phyloP scores from a whole-genome alignment of 2,113 vertebrate genomes.

The Tiliqua scincoides region DNA sequence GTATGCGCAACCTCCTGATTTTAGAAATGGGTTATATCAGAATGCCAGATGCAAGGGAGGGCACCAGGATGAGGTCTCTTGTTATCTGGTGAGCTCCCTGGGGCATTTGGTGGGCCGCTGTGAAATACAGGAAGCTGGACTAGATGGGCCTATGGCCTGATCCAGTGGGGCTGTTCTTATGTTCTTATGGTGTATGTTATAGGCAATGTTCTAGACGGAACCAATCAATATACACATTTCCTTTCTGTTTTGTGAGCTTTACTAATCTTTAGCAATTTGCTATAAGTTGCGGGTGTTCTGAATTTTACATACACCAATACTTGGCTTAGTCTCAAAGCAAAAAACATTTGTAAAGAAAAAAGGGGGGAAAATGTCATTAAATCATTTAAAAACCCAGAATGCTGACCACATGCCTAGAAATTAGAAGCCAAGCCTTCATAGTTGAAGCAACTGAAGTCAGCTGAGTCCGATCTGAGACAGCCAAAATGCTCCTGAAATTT shows the following conservation, averaged over 20 bases:
- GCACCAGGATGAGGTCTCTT: no score
- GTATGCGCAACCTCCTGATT: no score
- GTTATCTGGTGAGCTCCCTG: no score
- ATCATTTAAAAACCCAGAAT: slow-evolving; percentile 30
- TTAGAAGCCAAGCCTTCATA: neutral
- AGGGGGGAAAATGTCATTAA: neutral
- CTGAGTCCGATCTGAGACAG: neutral
- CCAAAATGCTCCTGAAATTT: neutral
- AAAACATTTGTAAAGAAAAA: slow-evolving; percentile 37
- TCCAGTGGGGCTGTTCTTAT: no score
- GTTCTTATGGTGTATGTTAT: no score
- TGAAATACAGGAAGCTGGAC: no score
- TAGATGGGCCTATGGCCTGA: no score
- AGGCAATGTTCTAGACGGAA: neutral
- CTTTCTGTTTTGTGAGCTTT: slow-evolving; percentile 13
- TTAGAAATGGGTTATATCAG: no score
- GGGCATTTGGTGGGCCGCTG: no score
- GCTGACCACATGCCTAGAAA: slow-evolving; percentile 11
- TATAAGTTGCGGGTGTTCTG: slow-evolving; percentile 16
- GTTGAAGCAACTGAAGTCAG: slow-evolving; percentile 9
- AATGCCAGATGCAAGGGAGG: no score
- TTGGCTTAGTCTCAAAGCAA: neutral
- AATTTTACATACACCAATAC: slow-evolving; percentile 18
- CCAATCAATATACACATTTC: neutral
- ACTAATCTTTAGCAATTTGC: slow-evolving; percentile 19